Evolutionary conservation across 2,797 vertebrate genomes (phyloP), one percentile per base, ranked within the genome.

Genomic region (Enteromius viviparus): DNA sequence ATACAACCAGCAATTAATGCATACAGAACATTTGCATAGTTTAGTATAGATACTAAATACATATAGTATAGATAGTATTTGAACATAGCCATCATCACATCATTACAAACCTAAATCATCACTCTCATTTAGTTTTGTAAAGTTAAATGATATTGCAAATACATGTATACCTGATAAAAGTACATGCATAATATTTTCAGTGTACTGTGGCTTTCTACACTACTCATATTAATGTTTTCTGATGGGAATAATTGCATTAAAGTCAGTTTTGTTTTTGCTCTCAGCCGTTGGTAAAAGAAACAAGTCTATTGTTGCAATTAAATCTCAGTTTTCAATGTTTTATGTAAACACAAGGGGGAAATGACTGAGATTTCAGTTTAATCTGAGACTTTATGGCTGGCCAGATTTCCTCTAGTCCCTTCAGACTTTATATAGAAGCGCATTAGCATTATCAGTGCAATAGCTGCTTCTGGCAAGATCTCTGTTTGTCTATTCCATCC

Each of bases 401-500:
- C 29, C 55, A 64, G 29, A 49, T 65, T 74, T 82, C n/a, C 60
- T 42, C n/a, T 53, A 0, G 14, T 62, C 45, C 26, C 70, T 47
- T 75, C 58, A 26, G 45, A 76, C 47, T 76, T 4, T 40, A 9
- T 60, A 60, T 10, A 64, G 42, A 81, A 64, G 64, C 34, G 12
- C 65, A 53, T 62, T 85, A 76, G 55, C 78, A 76, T 80, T 81
- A 81, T 85, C 53, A 77, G 65, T 40, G 49, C 23, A 68, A 74
- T 74, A 75, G 21, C 19, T 47, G 75, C 74, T 81, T 71, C 84
- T 76, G 81, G 72, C 62, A 49, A 68, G 17, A 82, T 82, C 81
- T 76, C 34, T 76, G 72, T 58, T 76, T 70, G 64, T 81, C 53
- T 29, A 1, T 65, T 11, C 21, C 23, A 40, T 23, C 69, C 53